Base-by-base conservation (phyloP, 2,797 vertebrate species). In the Lacerta agilis region DNA sequence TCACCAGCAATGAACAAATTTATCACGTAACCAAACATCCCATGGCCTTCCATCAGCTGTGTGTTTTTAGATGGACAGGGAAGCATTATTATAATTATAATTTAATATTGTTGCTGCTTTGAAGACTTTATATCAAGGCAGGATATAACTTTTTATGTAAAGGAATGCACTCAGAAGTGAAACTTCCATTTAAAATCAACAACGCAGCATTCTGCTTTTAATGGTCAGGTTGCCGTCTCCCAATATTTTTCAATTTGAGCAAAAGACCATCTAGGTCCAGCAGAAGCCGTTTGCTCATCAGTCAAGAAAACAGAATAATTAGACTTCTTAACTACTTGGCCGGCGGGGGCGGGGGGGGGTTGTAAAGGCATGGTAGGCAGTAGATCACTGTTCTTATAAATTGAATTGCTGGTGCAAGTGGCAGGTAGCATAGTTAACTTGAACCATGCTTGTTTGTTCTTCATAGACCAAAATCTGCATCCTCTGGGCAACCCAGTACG, bases 391-490 rank as follows among this genome's bases (percentile, higher is more conserved):
- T 87, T 80, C 27, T 49, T 17, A 49, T 75, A 73, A 75, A 15
- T 49, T 83, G 11, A 79, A 49, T 23, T 58, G 2, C 85, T 72
- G 64, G 43, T 23, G 20, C 20, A 36, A 15, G 4, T 77, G 67
- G 3, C 38, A 25, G 79, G 87, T 61, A 66, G 3, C 23, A 78
- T 20, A 33, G 38, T 69, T 79, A 23, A 67, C 41, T 25, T 67
- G 69, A 89, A 67, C 38, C 29, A 61, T 80, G 38, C 49, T 71
- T 36, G 2, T 76, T 33, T 91, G 1, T 94, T 86, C 89, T 95
- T 92, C 91, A 77, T 96, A 99, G 99, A 98, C 98, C 98, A 93
- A 99, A 99, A 96, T 99, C 98, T 92, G 98, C 98, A 92, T 97
- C 98, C 75, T 97, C 98, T 1, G 98, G 97, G 88, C 98, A 98